phyloP scores from a whole-genome alignment of 23 tunicate genomes.

The Phallusia fumigata region DNA sequence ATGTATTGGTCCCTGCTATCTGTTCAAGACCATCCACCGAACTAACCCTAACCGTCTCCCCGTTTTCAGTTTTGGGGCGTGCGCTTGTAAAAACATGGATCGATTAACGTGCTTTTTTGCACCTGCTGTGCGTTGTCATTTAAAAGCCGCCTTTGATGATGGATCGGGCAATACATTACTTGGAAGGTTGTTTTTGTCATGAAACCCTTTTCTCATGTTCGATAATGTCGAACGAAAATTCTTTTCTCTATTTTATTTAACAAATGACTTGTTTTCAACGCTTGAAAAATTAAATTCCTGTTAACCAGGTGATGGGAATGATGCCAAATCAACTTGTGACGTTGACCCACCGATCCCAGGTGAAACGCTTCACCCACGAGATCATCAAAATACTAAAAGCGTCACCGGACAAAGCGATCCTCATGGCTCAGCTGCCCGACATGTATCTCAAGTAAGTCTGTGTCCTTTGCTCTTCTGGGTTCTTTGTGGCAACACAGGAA shows the following conservation, averaged over 20 bases:
- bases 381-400: slow-evolving; percentile 69
- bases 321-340: slow-evolving; percentile 34
- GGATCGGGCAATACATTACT: too few species aligned
- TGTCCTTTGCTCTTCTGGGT: too few species aligned
- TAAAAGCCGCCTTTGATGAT: neutral
- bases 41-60: neutral
- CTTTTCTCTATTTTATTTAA: too few species aligned
- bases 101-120: neutral
- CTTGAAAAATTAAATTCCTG: too few species aligned
- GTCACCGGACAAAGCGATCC: slow-evolving; percentile 52
- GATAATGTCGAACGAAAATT: too few species aligned
- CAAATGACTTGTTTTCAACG: too few species aligned
- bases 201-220: too few species aligned
- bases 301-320: slow-evolving; percentile 56
- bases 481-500: too few species aligned
- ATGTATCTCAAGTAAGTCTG: slow-evolving; percentile 61
- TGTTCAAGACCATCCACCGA: neutral
- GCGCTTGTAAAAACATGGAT: neutral
- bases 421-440: slow-evolving; percentile 64
- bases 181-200: too few species aligned
- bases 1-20: neutral
- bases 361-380: slow-evolving; percentile 93
- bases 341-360: slow-evolving; percentile 86
- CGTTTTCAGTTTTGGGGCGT: neutral
- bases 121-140: neutral